A percentile compares a stretch with the other conserved stretches of the same genome.
These are phyloP conservation scores for Cheilosia vulpina DNA, from an alignment of 2,888 invertebrate species.

Conservation along the genomic window DNA sequence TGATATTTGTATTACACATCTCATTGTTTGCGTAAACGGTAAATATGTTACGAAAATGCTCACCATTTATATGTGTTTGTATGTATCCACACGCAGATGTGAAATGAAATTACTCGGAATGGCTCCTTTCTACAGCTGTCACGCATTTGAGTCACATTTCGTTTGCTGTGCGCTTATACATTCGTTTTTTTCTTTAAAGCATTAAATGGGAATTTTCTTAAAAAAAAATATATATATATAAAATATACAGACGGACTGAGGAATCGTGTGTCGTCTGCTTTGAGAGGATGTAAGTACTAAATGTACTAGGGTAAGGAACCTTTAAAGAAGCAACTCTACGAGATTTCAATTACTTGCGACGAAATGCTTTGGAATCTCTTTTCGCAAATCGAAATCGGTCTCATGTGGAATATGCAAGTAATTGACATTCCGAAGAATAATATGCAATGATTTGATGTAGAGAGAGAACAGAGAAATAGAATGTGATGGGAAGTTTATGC, in stretches of 20 bases:
- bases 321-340: background rate
- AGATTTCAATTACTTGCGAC: conserved; percentile 24
- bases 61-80: background rate
- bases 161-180: conserved; percentile 1
- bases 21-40: conserved; percentile 54
- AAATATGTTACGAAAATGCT: conserved; percentile 50
- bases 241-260: conserved; percentile 1
- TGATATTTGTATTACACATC: conserved; percentile 68
- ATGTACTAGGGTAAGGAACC: background rate
- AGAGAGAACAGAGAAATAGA: background rate
- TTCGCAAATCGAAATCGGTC: conserved; percentile 9
- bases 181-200: conserved; percentile 26
- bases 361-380: conserved; percentile 24
- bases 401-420: conserved; percentile 23
- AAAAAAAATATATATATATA: background rate
- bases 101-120: conserved; percentile 64
- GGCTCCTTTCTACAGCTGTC: conserved; percentile 55
- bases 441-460: conserved; percentile 23
- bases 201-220: conserved; percentile 13
- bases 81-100: conserved; percentile 17
- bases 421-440: conserved; percentile 31
- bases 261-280: background rate
- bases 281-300: no score
- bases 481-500: no score
- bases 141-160: conserved; percentile 28